Percentiles rank a stretch among this genome's conserved stretches.
These are phyloP conservation scores for Labia minor DNA, from an alignment of 2,888 invertebrate genomes.

Conservation along the genomic window DNA sequence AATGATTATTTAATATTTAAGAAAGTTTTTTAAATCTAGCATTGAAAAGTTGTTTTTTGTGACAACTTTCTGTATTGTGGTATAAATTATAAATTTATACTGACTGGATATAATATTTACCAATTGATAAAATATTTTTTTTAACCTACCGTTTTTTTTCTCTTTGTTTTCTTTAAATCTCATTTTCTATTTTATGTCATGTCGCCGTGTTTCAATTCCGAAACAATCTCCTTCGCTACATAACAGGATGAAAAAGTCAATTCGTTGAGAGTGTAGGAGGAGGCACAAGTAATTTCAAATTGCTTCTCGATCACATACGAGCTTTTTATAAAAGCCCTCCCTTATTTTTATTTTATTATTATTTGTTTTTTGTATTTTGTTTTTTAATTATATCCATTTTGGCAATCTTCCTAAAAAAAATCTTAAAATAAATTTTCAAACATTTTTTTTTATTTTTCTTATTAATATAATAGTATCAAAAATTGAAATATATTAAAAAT, in stretches of 20 bases:
- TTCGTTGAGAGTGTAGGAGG: no score
- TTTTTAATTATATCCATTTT: background rate
- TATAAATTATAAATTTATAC: no score
- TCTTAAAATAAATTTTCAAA: no score
- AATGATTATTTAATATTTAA: background rate
- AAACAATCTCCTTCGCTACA: background rate
- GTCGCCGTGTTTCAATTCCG: background rate
- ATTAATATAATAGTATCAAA: background rate
- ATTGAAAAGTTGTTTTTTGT: background rate
- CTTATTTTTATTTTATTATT: background rate
- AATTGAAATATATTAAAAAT: background rate
- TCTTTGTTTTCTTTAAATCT: background rate
- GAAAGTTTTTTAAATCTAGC: background rate
- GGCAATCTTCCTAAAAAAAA: background rate
- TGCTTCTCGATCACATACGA: background rate
- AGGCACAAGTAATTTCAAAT: background rate
- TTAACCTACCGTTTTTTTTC: background rate
- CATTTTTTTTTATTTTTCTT: background rate
- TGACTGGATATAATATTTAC: no score
- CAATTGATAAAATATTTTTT: no score
- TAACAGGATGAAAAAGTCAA: background rate
- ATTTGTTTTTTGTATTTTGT: no score
- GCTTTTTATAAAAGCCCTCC: background rate
- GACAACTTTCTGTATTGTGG: no score
- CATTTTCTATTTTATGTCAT: background rate